Evolutionary conservation across 2,888 invertebrate species (phyloP), one percentile per base, ranked within the genome.

Genomic region (Ormyrus labotus): DNA sequence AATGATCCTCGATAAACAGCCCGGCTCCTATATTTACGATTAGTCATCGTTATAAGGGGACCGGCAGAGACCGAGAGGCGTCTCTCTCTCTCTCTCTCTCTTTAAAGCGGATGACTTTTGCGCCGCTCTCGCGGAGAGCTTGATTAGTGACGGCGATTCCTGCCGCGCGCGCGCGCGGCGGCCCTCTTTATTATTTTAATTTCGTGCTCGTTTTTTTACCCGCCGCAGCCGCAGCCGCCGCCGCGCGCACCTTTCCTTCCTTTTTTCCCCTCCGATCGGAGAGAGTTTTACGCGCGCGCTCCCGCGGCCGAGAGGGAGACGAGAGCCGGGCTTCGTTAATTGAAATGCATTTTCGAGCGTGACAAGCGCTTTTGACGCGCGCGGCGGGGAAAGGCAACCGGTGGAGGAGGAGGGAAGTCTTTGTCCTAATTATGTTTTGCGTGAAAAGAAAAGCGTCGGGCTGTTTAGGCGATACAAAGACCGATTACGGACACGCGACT

Each of bases 1-100:
- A 19, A 79, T 70, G 74, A 74, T 74, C 79, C 51, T 47, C 58
- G 79, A 79, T 74, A 80, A 80, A 80, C 70, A 74, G 67, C 63
- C 63, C 11, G 19, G 73, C 50, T 19, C 19, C 13, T 13, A 70
- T 80, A 70, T 80, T 80, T 80, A 75, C 74, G 80, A 80, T 80
- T 80, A 80, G 80, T 80, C 80, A 80, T 80, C 75, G 80, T 79
- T 79, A 79, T 69, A 79, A 79, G 67, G 45, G 71, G 72, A 72
- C 77, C 51, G 47, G 8, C 19, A 13, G 50, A 70, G 64, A 55
- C 45, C 51, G 61, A 61, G 48, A 10, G 61, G 67, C 71, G 13
- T 11, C 11, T 19, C 19, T 13, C 13, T 13, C 13, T 13, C 13
- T 13, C 11, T 19, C 19, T 11, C 11, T 19, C 19, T 75, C 71